Conservation (phyloP, 2,113 vertebrate species). For the Greenwoodochromis staneri region DNA sequence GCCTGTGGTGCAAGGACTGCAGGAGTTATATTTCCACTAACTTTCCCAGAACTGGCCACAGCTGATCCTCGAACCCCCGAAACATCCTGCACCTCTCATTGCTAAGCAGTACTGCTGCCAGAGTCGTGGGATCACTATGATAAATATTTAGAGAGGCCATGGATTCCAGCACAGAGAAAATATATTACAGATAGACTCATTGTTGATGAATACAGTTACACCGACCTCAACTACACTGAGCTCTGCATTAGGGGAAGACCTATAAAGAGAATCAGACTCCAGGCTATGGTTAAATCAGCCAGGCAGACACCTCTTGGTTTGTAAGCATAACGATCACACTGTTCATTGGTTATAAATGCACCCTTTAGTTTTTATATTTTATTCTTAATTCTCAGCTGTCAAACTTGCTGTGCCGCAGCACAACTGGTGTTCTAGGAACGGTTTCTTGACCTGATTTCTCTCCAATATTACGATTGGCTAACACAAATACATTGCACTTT, state of each 20-base stretch:
- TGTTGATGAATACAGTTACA: not conserved
- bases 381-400: not conserved
- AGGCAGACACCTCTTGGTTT: not conserved
- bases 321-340: not conserved
- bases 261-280: not conserved
- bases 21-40: conserved; percentile 30
- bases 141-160: conserved; percentile 56
- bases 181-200: not conserved
- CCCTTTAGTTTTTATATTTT: not conserved
- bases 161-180: conserved; percentile 27
- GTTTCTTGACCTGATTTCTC: not conserved
- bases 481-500: not conserved
- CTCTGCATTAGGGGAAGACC: not conserved
- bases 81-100: not conserved
- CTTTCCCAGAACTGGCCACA: conserved; percentile 10
- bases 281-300: not conserved
- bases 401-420: not conserved
- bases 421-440: not conserved
- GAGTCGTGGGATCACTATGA: conserved; percentile 17
- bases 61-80: not conserved
- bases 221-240: not conserved
- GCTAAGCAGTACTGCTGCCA: not conserved
- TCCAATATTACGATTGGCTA: not conserved
- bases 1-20: not conserved
- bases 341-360: not conserved